A percentile compares a stretch with the other conserved stretches of the same genome.
phyloP scores from a whole-genome alignment of 2,888 invertebrate species.

The Cryptus armator region DNA sequence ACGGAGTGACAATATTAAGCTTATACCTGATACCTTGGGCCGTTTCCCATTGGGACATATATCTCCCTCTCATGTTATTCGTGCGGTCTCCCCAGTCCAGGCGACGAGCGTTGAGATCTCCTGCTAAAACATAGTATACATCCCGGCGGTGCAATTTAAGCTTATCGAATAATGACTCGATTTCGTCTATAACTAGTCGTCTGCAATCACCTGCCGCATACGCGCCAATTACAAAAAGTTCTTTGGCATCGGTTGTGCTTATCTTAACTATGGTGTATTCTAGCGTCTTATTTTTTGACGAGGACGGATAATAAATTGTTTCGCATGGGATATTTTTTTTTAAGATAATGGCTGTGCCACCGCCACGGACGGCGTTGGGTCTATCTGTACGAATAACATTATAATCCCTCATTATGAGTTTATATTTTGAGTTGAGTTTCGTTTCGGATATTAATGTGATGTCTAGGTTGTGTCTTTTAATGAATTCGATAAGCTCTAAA shows the following conservation, averaged over 20 bases:
- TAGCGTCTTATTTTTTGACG: slow-evolving; percentile 17
- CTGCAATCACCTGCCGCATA: background rate
- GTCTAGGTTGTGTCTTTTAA: background rate
- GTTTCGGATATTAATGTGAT: background rate
- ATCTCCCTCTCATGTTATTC: slow-evolving; percentile 21
- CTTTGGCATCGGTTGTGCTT: background rate
- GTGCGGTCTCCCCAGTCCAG: background rate
- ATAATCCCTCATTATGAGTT: background rate
- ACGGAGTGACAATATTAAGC: background rate
- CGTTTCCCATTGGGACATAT: background rate
- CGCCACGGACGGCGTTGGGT: background rate
- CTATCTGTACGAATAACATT: background rate
- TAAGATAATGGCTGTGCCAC: slow-evolving; percentile 31
- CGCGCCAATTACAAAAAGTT: slow-evolving; percentile 11
- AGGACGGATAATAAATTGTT: background rate
- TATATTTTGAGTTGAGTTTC: background rate
- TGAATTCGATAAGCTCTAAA: background rate
- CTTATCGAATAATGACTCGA: background rate
- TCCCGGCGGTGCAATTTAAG: background rate
- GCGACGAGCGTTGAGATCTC: slow-evolving; percentile 22
- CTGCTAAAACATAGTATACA: slow-evolving; percentile 10
- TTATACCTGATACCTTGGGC: background rate
- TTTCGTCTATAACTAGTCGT: slow-evolving; percentile 1
- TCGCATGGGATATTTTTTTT: slow-evolving; percentile 21
- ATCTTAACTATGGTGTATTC: slow-evolving; percentile 36